Evolutionary conservation across 2,888 invertebrate genomes (phyloP).

Genomic region (Oxystoma pomonae): DNA sequence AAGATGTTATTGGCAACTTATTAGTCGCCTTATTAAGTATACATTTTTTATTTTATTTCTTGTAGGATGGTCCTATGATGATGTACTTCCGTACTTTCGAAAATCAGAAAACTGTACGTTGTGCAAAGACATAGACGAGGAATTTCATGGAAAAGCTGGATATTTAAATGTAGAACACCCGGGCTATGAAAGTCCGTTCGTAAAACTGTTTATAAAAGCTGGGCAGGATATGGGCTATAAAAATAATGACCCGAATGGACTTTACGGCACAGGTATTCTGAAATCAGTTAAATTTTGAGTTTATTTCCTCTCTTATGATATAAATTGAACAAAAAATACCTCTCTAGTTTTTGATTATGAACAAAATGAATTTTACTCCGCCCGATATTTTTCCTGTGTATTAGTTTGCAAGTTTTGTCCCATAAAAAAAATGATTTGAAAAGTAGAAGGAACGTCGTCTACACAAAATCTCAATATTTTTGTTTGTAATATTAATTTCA

Average conservation of each 20-base stretch:
- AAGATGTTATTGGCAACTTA: no score
- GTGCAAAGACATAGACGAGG: conserved; percentile 55
- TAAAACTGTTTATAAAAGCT: conserved; percentile 62
- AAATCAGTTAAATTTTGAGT: background rate
- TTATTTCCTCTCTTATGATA: no score
- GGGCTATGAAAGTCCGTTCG: conserved; percentile 59
- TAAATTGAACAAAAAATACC: no score
- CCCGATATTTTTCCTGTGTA: conserved; percentile 6
- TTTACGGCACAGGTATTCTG: conserved; percentile 38
- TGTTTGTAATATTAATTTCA: no score
- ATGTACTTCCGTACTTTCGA: conserved; percentile 71
- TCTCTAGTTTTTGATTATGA: background rate
- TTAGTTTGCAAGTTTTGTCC: no score
- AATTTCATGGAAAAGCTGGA: conserved; percentile 64
- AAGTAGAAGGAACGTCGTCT: no score
- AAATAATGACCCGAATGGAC: conserved; percentile 69
- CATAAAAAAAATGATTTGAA: no score
- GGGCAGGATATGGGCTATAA: conserved; percentile 66
- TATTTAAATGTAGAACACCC: conserved; percentile 65
- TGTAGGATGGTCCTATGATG: conserved; percentile 72
- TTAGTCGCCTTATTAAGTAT: no score
- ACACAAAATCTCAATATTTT: no score
- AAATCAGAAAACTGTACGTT: conserved; percentile 70
- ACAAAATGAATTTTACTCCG: background rate
- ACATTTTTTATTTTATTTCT: background rate